These are phyloP conservation scores for Pagrus major DNA, from an alignment of 2,113 vertebrate species.

Conservation along the genomic window DNA sequence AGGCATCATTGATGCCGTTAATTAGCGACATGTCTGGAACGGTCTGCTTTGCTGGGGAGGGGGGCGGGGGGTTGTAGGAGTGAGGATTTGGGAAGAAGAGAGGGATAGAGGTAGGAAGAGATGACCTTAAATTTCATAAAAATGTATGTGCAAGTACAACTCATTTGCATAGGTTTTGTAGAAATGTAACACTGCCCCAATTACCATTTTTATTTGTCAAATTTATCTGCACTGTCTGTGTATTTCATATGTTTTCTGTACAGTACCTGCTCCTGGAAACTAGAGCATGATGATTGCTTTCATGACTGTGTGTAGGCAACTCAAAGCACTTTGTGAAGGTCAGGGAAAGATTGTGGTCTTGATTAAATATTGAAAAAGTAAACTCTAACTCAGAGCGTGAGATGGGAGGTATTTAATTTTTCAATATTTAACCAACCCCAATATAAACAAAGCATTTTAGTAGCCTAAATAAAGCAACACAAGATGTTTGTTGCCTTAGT, in stretches of 20 bases:
- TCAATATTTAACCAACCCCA: not conserved
- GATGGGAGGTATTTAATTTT: not conserved
- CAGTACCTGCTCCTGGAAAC: not conserved
- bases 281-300: not conserved
- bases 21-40: constrained; percentile 68
- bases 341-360: not conserved
- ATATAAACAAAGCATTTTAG: not conserved
- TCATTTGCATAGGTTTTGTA: not conserved
- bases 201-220: not conserved
- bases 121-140: not conserved
- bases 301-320: not conserved
- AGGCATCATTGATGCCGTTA: constrained; percentile 63
- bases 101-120: not conserved
- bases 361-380: not conserved
- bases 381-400: not conserved
- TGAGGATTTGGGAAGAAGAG: constrained; percentile 1
- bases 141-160: not conserved
- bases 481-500: not conserved
- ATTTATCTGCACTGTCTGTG: not conserved
- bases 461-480: not conserved
- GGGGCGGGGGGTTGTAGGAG: not conserved
- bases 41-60: constrained; percentile 21
- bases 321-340: not conserved
- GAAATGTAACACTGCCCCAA: not conserved
- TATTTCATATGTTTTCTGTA: not conserved